Evolutionary conservation across 2,797 vertebrate species (phyloP).

Genomic region (Coregonus ussuriensis): DNA sequence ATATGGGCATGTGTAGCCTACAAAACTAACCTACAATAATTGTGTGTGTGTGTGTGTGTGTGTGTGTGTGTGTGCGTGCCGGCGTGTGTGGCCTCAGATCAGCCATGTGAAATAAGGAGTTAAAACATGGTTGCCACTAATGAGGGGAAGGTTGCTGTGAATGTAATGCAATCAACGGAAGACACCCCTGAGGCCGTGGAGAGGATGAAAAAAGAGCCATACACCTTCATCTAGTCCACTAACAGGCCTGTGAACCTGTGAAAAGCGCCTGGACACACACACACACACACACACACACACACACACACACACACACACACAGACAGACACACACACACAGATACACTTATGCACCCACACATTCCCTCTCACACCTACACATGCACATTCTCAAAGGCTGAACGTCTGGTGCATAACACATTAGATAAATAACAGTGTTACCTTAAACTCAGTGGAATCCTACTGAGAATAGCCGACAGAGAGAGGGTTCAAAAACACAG

Average conservation of each 20-base stretch:
- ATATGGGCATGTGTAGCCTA: background rate
- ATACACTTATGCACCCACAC: conserved; percentile 48
- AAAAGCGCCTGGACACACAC: background rate
- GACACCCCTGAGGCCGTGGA: conserved; percentile 75
- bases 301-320: conserved; percentile 36
- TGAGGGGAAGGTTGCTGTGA: conserved; percentile 82
- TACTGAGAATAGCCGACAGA: conserved; percentile 45
- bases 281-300: conserved; percentile 38
- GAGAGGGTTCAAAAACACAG: conserved; percentile 58
- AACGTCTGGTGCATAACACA: conserved; percentile 42
- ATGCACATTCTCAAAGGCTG: background rate
- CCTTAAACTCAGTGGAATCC: conserved; percentile 53
- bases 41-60: background rate
- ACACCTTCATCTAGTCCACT: conserved; percentile 59
- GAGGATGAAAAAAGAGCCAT: conserved; percentile 64
- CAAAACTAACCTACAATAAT: background rate
- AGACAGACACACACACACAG: conserved; percentile 12
- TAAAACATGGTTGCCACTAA: conserved; percentile 86
- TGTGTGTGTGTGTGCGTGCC: background rate
- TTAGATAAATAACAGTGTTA: conserved; percentile 56
- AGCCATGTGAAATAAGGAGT: conserved; percentile 79
- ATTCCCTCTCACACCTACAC: conserved; percentile 15
- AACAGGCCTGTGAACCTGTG: conserved; percentile 43
- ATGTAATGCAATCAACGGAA: conserved; percentile 85
- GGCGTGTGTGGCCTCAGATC: conserved; percentile 66